Conservation (phyloP, 2,888 invertebrate genomes). For the Thymelicus acteon region DNA sequence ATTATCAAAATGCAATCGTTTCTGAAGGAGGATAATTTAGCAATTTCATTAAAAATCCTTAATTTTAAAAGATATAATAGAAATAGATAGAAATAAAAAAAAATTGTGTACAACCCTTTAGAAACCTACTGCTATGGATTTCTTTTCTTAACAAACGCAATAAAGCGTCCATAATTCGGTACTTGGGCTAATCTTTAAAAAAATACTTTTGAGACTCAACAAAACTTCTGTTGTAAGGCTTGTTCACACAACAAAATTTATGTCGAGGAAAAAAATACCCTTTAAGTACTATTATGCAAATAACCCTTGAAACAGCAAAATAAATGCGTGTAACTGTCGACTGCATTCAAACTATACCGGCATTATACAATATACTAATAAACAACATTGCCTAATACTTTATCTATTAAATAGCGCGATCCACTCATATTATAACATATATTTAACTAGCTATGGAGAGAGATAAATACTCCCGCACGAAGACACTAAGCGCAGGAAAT, state of each 20-base stretch:
- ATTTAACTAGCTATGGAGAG: conserved; percentile 33
- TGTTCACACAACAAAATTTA: conserved; percentile 18
- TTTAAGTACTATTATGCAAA: conserved; percentile 30
- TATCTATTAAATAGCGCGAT: conserved; percentile 17
- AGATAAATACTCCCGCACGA: conserved; percentile 11
- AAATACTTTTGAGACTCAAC: not conserved
- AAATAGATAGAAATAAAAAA: too few species aligned
- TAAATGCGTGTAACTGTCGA: conserved; percentile 22
- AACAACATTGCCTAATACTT: conserved; percentile 34
- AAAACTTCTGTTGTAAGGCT: conserved; percentile 10
- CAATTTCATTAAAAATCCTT: too few species aligned
- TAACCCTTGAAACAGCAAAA: conserved; percentile 11
- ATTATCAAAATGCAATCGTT: too few species aligned
- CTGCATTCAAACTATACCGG: conserved; percentile 21
- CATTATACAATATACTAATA: conserved; percentile 21
- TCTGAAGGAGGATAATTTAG: too few species aligned
- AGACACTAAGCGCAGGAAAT: conserved; percentile 19
- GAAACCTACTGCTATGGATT: too few species aligned
- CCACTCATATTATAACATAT: conserved; percentile 23
- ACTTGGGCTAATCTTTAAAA: not conserved
- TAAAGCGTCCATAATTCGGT: not conserved
- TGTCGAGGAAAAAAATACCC: conserved; percentile 4
- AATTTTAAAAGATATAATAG: too few species aligned
- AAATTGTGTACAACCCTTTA: too few species aligned
- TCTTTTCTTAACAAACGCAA: too few species aligned